These are phyloP conservation scores for Nephrotoma appendiculata DNA, from an alignment of 2,888 invertebrate genomes.

Conservation along the genomic window DNA sequence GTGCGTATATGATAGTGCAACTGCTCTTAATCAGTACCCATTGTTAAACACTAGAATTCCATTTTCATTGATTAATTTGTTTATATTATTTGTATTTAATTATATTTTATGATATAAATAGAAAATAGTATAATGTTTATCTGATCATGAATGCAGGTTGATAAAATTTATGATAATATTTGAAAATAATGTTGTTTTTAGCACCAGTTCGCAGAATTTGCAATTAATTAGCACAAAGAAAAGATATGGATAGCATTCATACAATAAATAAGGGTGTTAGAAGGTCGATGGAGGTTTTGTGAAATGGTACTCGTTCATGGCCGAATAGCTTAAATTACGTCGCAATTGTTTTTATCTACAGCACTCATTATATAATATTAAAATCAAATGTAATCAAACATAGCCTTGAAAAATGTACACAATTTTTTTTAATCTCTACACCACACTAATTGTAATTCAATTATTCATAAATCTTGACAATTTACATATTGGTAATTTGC, in stretches of 20 bases:
- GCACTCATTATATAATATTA: neutral
- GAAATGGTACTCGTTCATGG: too few species aligned
- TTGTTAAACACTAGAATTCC: neutral
- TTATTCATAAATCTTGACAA: neutral
- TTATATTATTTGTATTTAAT: neutral
- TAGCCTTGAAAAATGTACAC: neutral
- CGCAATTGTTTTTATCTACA: neutral
- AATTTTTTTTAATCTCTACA: neutral
- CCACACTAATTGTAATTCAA: neutral
- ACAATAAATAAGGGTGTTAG: neutral
- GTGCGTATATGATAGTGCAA: neutral
- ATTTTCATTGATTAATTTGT: neutral
- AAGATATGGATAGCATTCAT: neutral
- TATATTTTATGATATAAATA: neutral
- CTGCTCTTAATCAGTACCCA: neutral
- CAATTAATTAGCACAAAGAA: neutral
- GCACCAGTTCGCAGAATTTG: neutral
- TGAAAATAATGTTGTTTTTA: neutral
- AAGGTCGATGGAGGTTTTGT: neutral
- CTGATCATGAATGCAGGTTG: neutral
- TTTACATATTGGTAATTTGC: neutral
- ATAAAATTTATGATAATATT: neutral
- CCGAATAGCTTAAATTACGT: neutral
- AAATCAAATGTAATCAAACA: neutral
- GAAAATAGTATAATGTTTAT: neutral